Evolutionary conservation across 1,140 invertebrate genomes (phyloP), one percentile per base, ranked within the genome.

Genomic region (Druon quercuslanigerum): DNA sequence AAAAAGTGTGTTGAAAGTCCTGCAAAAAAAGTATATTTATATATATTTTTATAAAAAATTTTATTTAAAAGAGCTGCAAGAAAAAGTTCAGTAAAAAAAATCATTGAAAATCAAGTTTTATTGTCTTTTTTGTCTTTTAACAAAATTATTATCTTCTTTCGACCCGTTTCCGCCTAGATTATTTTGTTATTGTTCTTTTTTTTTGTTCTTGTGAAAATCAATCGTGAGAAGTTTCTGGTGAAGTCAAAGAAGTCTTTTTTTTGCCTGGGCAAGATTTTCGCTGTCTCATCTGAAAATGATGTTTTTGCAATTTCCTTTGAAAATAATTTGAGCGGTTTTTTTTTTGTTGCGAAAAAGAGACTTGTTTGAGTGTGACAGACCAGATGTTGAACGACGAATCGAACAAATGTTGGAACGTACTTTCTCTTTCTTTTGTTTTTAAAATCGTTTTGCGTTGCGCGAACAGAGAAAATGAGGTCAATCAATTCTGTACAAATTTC

Each of bases 391-490:
- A 56, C 33, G 51, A 56, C 33, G 51, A 73, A 56, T n/a, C 20
- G 33, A 54, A 54, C 16, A 12, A 50, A 25, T 50, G 14, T 73
- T 40, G 51, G 20, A 73, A 51, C 12, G n/a, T 73, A 33, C 54
- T 50, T 73, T 19, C 54, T 56, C 72, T 52, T 73, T 50, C 56
- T 25, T 73, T 73, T 33, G 20, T 56, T 25, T 54, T 74, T 77
- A 79, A 81, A 81, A 81, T 75, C 79, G 81, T 79, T 81, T 72
- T 50, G 76, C 74, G 73, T 77, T 77, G 46, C 74, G 74, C 56
- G 60, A 51, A 20, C n/a, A 78, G 52, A 66, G 52, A 74, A 77
- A 70, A 74, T 14, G 19, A 72, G 71, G 25, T 72, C 66, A 74
- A n/a, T 20, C 16, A 79, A 51, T 50, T 74, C 66, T 72, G 75